A percentile compares a stretch with the other conserved stretches of the same genome.
Conservation (phyloP, 2,888 invertebrate species). For the Lasioglossum zephyrum region DNA sequence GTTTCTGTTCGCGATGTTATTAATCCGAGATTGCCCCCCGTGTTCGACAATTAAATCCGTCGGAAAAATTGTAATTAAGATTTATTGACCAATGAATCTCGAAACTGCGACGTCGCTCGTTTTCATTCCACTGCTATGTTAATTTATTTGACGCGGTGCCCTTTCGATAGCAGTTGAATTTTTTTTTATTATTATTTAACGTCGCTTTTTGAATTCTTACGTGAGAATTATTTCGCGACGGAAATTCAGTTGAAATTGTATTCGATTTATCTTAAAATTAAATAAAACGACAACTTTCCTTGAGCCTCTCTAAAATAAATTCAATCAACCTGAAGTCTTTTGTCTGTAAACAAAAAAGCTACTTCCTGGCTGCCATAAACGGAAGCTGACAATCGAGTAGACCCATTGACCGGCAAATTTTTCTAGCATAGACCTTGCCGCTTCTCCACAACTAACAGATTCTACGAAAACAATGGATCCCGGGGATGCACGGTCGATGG, state of each 20-base stretch:
- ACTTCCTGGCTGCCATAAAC: background rate
- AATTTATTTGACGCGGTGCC: too few relatives aligned
- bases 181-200: too few relatives aligned
- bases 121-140: background rate
- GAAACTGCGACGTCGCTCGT: background rate
- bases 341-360: background rate
- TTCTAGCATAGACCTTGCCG: background rate
- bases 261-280: too few relatives aligned
- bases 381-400: background rate
- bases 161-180: too few relatives aligned
- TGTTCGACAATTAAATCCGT: background rate
- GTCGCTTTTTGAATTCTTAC: too few relatives aligned
- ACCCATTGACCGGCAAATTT: background rate
- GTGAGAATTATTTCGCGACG: too few relatives aligned
- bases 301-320: background rate
- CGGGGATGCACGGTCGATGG: background rate
- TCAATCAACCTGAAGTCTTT: background rate
- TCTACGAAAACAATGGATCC: constrained; percentile 16
- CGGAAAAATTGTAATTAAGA: background rate
- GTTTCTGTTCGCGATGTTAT: background rate
- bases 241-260: too few relatives aligned
- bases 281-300: background rate
- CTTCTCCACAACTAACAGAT: background rate
- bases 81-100: background rate
- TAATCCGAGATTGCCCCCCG: background rate